phyloP scores from a whole-genome alignment of 2,113 vertebrate genomes.

The Callopanchax toddi region DNA sequence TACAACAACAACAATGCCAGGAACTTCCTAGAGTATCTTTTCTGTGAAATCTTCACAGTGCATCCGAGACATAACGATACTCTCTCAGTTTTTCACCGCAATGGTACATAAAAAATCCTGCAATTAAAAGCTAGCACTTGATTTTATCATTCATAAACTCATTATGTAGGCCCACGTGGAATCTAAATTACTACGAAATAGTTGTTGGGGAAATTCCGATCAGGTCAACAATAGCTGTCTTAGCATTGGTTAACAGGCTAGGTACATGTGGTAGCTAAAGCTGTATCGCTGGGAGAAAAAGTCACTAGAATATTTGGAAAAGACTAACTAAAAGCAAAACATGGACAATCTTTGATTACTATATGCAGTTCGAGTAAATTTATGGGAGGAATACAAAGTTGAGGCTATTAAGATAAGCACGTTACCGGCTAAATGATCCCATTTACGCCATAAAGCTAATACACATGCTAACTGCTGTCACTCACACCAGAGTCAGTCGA shows the following conservation, averaged over 20 bases:
- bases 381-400: too few relatives aligned
- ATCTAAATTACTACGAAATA: not conserved
- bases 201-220: slow-evolving; percentile 35
- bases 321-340: rapidly evolving
- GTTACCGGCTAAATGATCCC: slow-evolving; percentile 29
- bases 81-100: not conserved
- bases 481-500: slow-evolving; percentile 60
- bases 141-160: not conserved
- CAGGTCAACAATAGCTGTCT: slow-evolving; percentile 61
- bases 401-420: not conserved
- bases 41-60: slow-evolving; percentile 59
- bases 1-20: slow-evolving; percentile 64
- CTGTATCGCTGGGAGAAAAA: slow-evolving; percentile 16
- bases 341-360: not conserved
- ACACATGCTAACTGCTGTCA: slow-evolving; percentile 72
- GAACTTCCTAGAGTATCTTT: slow-evolving; percentile 45
- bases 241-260: slow-evolving; percentile 53
- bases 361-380: too few relatives aligned
- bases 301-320: not conserved
- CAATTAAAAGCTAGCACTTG: too few relatives aligned
- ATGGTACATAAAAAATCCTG: not conserved
- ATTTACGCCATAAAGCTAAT: slow-evolving; percentile 60
- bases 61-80: slow-evolving; percentile 37
- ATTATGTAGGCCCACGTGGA: not conserved
- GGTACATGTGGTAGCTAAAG: slow-evolving; percentile 69